Evolutionary conservation across 2,797 vertebrate genomes (phyloP).

Genomic region (Macrochelys suwanniensis): DNA sequence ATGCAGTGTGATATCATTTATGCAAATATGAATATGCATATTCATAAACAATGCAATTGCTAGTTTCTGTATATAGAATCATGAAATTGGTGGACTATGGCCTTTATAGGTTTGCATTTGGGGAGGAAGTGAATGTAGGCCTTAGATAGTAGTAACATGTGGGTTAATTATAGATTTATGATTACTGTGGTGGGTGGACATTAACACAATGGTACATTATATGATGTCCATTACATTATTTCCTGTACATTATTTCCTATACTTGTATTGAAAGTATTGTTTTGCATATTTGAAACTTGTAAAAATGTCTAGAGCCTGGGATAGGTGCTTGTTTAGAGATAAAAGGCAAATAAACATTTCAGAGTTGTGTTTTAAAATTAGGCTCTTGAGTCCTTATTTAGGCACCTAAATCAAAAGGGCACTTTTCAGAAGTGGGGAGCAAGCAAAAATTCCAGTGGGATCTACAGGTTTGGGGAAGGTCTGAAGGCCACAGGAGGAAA

Average conservation of each 20-base stretch:
- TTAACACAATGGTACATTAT: neutral
- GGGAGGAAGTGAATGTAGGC: neutral
- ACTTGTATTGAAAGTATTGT: neutral
- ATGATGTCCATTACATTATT: neutral
- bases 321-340: slow-evolving; percentile 25
- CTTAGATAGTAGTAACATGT: neutral
- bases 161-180: neutral
- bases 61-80: neutral
- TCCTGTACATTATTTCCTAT: slow-evolving; percentile 3
- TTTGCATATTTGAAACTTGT: neutral
- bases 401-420: slow-evolving; percentile 29
- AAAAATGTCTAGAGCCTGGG: slow-evolving; percentile 12
- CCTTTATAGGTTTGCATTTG: neutral
- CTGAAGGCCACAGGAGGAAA: slow-evolving; percentile 1
- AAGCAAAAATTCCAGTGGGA: neutral
- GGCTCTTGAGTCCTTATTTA: neutral
- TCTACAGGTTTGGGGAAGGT: neutral
- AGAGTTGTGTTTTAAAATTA: neutral
- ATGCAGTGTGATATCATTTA: neutral
- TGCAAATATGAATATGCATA: neutral
- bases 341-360: slow-evolving; percentile 42
- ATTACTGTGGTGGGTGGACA: neutral
- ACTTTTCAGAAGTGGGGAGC: neutral
- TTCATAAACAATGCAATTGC: neutral
- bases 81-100: slow-evolving; percentile 4